These are phyloP conservation scores for Petromus typicus DNA, from an alignment of 2,113 vertebrate genomes.

Conservation along the genomic window DNA sequence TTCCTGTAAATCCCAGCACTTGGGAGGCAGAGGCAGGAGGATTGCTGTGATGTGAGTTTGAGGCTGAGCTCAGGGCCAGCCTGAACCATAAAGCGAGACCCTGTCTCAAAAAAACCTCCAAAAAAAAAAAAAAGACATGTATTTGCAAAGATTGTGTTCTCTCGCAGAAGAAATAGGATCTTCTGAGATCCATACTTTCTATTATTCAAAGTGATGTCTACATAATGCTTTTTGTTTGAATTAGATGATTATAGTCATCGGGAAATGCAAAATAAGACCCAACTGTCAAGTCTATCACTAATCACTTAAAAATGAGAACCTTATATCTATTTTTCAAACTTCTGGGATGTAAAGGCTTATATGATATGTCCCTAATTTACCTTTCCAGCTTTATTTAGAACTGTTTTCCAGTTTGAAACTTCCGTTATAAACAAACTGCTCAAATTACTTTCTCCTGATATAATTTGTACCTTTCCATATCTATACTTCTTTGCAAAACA, in stretches of 20 bases:
- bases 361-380: not conserved
- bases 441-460: not conserved
- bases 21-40: too few species aligned
- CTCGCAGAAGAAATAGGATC: not conserved
- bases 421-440: not conserved
- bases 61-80: too few species aligned
- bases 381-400: conserved; percentile 35
- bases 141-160: not conserved
- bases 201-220: conserved; percentile 15
- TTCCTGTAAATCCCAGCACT: too few species aligned
- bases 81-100: too few species aligned
- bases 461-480: not conserved
- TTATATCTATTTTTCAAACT: conserved; percentile 7
- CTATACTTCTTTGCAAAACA: not conserved
- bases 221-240: conserved; percentile 36
- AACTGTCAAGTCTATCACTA: not conserved
- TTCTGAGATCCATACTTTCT: not conserved
- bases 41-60: too few species aligned
- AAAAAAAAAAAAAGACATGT: too few species aligned
- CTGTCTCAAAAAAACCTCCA: too few species aligned
- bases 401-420: not conserved
- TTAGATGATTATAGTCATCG: not conserved
- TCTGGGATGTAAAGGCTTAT: not conserved
- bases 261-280: conserved; percentile 25
- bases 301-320: conserved; percentile 27